A percentile compares a stretch with the other conserved stretches of the same genome.
phyloP scores from a whole-genome alignment of 2,113 vertebrate genomes.

The Larimichthys crocea region DNA sequence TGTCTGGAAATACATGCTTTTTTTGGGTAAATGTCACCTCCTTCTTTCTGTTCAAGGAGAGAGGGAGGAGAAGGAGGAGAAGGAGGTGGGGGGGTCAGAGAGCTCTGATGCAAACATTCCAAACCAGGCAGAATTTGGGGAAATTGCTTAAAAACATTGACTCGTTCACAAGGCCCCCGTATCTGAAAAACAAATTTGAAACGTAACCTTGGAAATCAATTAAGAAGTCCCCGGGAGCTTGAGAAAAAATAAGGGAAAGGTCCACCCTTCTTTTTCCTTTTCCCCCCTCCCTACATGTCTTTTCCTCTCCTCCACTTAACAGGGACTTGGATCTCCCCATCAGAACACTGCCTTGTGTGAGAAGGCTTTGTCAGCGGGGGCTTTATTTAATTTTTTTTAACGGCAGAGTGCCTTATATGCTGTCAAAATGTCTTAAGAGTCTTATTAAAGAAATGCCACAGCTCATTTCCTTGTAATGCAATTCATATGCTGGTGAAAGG shows the following conservation, averaged over 20 bases:
- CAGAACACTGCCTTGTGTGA: constrained; percentile 61
- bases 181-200: constrained; percentile 84
- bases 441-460: constrained; percentile 86
- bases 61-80: background rate
- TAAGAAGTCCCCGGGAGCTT: constrained; percentile 75
- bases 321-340: constrained; percentile 67
- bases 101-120: constrained; percentile 52
- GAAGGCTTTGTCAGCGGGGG: constrained; percentile 66
- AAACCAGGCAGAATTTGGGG: constrained; percentile 65
- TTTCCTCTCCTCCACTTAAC: constrained; percentile 65
- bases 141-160: constrained; percentile 80
- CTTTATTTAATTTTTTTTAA: constrained; percentile 74
- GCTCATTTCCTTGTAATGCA: constrained; percentile 83
- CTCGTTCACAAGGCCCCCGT: constrained; percentile 46
- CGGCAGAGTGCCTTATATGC: constrained; percentile 79
- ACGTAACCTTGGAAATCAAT: constrained; percentile 87
- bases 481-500: constrained; percentile 82
- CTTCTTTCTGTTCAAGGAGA: constrained; percentile 63
- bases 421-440: constrained; percentile 85
- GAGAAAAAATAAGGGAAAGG: constrained; percentile 55
- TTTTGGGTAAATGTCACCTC: constrained; percentile 61
- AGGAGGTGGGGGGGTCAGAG: constrained; percentile 17
- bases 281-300: constrained; percentile 40
- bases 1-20: constrained; percentile 81
- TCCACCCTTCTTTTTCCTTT: constrained; percentile 44